A percentile compares a stretch with the other conserved stretches of the same genome.
Conservation (phyloP, 2,888 invertebrate species). For the Leptura quadrifasciata region DNA sequence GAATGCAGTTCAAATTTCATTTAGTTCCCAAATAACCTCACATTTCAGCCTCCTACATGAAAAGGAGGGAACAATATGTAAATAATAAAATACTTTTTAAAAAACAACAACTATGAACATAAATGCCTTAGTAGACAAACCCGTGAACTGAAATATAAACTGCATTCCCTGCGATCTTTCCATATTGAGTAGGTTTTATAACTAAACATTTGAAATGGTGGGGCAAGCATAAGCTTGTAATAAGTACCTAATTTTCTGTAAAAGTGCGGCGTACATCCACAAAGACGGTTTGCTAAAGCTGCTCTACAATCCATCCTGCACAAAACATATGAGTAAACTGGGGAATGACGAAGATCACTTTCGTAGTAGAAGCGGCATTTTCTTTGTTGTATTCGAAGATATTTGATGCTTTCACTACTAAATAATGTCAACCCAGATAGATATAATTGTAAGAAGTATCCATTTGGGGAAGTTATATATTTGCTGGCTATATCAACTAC, state of each 20-base stretch:
- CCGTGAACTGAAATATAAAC: too few species aligned
- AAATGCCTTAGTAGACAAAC: too few species aligned
- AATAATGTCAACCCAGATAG: constrained; percentile 69
- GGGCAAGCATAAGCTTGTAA: too few species aligned
- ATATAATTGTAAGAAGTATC: constrained; percentile 69
- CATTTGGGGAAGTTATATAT: constrained; percentile 65
- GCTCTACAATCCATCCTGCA: constrained; percentile 85
- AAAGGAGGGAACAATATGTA: too few species aligned
- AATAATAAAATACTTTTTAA: too few species aligned
- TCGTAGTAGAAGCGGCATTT: constrained; percentile 83
- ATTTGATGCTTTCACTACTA: constrained; percentile 66
- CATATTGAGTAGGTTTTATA: too few species aligned
- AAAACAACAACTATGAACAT: too few species aligned
- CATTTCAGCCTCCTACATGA: too few species aligned
- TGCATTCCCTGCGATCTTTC: too few species aligned
- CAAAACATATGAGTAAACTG: constrained; percentile 82
- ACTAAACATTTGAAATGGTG: too few species aligned
- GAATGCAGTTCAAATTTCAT: too few species aligned
- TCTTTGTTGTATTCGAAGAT: constrained; percentile 79
- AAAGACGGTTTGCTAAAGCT: constrained; percentile 77
- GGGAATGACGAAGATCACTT: constrained; percentile 79
- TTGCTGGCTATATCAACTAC: constrained; percentile 80
- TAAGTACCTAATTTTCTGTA: constrained; percentile 79
- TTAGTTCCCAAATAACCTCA: too few species aligned
- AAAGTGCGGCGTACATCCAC: constrained; percentile 85